Conservation (phyloP, 2,113 vertebrate species). For the Ibidorhyncha struthersii region DNA sequence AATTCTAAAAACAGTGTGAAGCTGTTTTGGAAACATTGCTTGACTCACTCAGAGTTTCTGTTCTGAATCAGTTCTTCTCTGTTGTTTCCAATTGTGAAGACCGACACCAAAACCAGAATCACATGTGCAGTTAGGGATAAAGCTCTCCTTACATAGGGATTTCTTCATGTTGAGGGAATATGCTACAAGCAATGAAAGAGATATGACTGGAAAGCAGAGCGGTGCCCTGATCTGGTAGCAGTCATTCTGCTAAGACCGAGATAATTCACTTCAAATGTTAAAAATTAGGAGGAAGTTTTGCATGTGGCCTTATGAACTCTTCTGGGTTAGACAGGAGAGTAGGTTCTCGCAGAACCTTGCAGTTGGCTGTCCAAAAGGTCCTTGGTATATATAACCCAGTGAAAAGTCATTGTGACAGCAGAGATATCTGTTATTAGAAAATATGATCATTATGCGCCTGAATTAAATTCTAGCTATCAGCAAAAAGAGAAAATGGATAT, state of each 20-base stretch:
- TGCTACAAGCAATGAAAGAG: not conserved
- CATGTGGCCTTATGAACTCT: not conserved
- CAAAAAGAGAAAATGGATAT: not conserved
- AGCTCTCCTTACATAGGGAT: not conserved
- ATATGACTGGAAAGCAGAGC: not conserved
- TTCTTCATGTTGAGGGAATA: not conserved
- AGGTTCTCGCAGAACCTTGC: not conserved
- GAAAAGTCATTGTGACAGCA: not conserved
- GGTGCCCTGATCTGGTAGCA: not conserved
- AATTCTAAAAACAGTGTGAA: not conserved
- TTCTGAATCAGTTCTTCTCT: not conserved
- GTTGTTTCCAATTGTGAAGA: not conserved
- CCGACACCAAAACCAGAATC: not conserved
- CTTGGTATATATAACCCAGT: not conserved
- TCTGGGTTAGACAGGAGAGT: not conserved
- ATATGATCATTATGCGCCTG: not conserved
- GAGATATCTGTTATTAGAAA: not conserved
- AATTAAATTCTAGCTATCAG: not conserved
- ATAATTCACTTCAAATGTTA: not conserved
- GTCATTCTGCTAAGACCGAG: not conserved
- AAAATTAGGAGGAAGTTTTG: not conserved
- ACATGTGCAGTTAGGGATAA: not conserved
- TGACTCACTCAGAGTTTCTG: not conserved
- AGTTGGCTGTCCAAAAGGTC: not conserved
- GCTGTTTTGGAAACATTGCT: not conserved